phyloP scores from a whole-genome alignment of 2,113 vertebrate genomes.

The human (Homo sapiens) region DNA sequence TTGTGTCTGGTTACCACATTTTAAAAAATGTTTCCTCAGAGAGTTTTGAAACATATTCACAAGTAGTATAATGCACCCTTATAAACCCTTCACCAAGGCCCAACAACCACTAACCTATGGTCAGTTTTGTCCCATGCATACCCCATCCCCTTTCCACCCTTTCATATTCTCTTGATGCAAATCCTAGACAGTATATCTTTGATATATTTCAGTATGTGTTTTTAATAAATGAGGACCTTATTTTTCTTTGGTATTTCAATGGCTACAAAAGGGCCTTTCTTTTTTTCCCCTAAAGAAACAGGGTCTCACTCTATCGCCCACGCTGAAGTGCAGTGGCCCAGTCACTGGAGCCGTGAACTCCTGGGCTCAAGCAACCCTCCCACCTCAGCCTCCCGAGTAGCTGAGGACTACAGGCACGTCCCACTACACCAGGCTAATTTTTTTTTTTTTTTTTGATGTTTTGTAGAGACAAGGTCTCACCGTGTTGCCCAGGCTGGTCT shows the following conservation, averaged over 20 bases:
- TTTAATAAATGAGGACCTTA: slow-evolving; percentile 3
- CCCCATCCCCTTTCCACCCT: not conserved
- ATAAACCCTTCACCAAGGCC: not conserved
- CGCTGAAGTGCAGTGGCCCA: too few species aligned
- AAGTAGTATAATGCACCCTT: not conserved
- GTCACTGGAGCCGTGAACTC: too few species aligned
- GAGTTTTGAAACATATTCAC: slow-evolving; percentile 25
- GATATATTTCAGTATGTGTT: not conserved
- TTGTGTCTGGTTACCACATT: not conserved
- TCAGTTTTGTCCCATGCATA: not conserved
- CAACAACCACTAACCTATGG: not conserved
- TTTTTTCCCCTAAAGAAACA: too few species aligned
- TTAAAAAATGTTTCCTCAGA: not conserved
- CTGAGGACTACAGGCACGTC: too few species aligned
- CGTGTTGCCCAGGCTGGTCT: too few species aligned
- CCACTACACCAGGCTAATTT: too few species aligned
- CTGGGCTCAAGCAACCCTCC: too few species aligned
- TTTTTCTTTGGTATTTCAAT: not conserved
- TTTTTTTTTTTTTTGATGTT: too few species aligned
- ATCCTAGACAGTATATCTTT: not conserved
- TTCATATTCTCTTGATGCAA: slow-evolving; percentile 11
- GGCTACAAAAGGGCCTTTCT: not conserved
- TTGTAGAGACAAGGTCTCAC: too few species aligned
- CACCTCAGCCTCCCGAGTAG: too few species aligned
- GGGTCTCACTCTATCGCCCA: too few species aligned